Evolutionary conservation across 2,113 vertebrate species (phyloP).

Genomic region (Oplegnathus fasciatus): DNA sequence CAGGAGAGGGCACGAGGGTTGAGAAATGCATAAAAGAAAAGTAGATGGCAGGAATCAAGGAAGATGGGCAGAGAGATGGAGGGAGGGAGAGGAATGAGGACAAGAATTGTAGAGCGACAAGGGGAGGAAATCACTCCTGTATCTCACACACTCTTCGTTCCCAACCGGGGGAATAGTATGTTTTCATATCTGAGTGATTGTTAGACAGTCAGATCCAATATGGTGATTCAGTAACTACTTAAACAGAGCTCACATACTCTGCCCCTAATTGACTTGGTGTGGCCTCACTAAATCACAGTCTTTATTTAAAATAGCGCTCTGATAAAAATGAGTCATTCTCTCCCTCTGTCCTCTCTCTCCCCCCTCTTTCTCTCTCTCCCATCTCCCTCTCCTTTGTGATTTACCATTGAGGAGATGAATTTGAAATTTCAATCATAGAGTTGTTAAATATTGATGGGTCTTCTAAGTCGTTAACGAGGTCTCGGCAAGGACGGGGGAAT

Average conservation of each 20-base stretch:
- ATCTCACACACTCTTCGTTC: constrained; percentile 13
- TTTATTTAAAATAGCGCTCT: constrained; percentile 76
- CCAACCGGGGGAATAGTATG: constrained; percentile 39
- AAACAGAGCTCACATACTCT: constrained; percentile 70
- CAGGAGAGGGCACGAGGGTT: constrained; percentile 77
- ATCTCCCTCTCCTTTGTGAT: constrained; percentile 76
- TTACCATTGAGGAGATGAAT: constrained; percentile 80
- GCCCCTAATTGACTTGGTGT: constrained; percentile 80
- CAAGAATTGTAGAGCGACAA: constrained; percentile 25
- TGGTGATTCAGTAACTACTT: constrained; percentile 72
- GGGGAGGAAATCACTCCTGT: constrained; percentile 56
- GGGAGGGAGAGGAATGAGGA: constrained; percentile 30
- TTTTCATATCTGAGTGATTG: constrained; percentile 75
- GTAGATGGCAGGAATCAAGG: constrained; percentile 51
- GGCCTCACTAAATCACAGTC: constrained; percentile 74
- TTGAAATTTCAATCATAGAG: constrained; percentile 84
- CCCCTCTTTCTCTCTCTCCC: constrained; percentile 31
- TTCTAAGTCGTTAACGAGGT: constrained; percentile 80
- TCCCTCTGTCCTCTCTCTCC: constrained; percentile 1
- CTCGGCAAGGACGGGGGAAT: constrained; percentile 75
- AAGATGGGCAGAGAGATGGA: constrained; percentile 27
- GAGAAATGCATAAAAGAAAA: constrained; percentile 73
- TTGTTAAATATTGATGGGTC: constrained; percentile 85
- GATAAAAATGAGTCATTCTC: constrained; percentile 62
- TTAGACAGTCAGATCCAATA: constrained; percentile 74